Conservation (phyloP, 2,888 invertebrate genomes). For the Aphrophora alni region DNA sequence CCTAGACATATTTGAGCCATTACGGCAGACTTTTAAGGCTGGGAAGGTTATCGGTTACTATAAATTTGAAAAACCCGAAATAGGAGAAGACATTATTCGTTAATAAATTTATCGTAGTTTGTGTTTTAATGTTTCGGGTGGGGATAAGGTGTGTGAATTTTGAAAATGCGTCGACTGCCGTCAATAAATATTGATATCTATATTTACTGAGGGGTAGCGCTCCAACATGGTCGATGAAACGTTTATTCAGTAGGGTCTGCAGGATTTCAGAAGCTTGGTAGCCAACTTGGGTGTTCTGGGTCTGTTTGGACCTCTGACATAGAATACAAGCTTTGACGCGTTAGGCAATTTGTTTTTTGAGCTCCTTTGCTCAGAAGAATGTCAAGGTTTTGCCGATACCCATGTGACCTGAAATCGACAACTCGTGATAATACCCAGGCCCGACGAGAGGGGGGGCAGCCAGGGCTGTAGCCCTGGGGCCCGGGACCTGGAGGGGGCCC, state of each 20-base stretch:
- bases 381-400: constrained; percentile 14
- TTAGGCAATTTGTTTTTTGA: background rate
- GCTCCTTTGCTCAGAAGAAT: background rate
- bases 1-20: background rate
- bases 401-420: background rate
- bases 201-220: background rate
- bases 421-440: constrained; percentile 10
- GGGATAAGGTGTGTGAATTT: constrained; percentile 16
- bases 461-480: no score
- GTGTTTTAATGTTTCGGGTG: background rate
- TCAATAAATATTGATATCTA: background rate
- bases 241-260: background rate
- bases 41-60: constrained; percentile 13
- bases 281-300: constrained; percentile 7
- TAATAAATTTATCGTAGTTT: background rate
- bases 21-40: background rate
- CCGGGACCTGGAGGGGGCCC: no score
- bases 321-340: background rate
- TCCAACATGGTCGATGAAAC: background rate
- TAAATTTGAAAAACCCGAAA: constrained; percentile 10
- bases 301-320: constrained; percentile 11
- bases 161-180: constrained; percentile 10
- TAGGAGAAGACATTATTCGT: background rate
- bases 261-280: background rate
- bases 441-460: no score